Conservation (phyloP, 2,888 invertebrate genomes). For the Rotaria sp. region DNA sequence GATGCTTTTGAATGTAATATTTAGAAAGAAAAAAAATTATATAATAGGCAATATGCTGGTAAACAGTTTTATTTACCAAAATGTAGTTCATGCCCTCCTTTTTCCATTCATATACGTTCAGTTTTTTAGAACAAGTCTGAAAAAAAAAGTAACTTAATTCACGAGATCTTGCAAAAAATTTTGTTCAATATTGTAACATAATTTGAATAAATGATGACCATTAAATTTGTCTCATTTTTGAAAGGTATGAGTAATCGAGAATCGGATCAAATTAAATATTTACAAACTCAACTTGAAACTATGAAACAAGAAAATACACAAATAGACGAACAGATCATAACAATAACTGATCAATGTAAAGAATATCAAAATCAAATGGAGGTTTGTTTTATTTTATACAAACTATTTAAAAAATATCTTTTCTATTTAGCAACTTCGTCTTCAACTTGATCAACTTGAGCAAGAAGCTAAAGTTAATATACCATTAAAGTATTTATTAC, state of each 20-base stretch:
- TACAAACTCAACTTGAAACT: background rate
- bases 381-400: background rate
- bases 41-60: no score
- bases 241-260: background rate
- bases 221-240: no score
- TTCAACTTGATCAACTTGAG: background rate
- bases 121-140: no score
- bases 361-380: conserved; percentile 24
- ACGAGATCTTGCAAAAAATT: no score
- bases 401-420: background rate
- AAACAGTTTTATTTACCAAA: no score
- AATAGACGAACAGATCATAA: background rate
- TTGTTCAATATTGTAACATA: no score
- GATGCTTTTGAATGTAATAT: no score
- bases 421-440: background rate
- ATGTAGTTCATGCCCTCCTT: no score
- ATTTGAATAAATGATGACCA: no score
- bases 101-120: no score
- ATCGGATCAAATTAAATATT: background rate
- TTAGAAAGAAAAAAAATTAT: no score
- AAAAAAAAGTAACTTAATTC: no score
- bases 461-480: background rate
- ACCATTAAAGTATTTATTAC: background rate
- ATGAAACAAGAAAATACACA: background rate
- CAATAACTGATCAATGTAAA: background rate